Percentiles rank a stretch among this genome's conserved stretches.
Evolutionary conservation across 2,797 vertebrate genomes (phyloP).

Genomic region (Hoplostethus atlanticus): DNA sequence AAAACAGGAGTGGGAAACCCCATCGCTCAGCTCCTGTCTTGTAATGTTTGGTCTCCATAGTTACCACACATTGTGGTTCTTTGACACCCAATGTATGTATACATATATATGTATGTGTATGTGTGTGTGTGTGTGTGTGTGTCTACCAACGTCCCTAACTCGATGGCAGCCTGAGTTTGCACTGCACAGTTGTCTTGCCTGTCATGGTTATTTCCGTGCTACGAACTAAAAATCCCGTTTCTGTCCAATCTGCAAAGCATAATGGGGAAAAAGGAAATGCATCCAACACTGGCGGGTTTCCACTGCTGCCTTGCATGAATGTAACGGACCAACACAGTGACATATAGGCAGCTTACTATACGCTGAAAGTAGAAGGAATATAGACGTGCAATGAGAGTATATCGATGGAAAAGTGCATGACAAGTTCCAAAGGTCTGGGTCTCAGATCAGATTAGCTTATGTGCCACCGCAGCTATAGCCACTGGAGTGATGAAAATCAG

Average conservation of each 20-base stretch:
- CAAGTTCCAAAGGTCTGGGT: neutral
- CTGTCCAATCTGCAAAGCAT: conserved; percentile 21
- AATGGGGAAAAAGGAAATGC: conserved; percentile 24
- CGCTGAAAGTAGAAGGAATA: neutral
- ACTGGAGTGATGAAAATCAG: conserved; percentile 1
- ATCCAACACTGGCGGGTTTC: neutral
- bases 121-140: neutral
- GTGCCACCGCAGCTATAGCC: neutral
- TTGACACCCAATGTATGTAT: neutral
- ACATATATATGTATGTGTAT: neutral
- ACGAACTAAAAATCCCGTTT: neutral
- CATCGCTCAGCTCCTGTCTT: conserved; percentile 17
- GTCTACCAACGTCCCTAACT: neutral
- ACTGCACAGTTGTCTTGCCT: neutral
- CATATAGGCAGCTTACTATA: neutral
- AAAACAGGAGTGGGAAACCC: conserved; percentile 33
- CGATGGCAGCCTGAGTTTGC: neutral
- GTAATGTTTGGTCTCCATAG: conserved; percentile 11
- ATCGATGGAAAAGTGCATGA: neutral
- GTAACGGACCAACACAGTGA: conserved; percentile 14
- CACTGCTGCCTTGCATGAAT: neutral
- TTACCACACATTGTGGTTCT: neutral
- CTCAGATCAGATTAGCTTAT: neutral
- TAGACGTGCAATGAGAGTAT: neutral
- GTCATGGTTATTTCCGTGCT: neutral